phyloP scores from a whole-genome alignment of 2,113 vertebrate species.

The Mastomys coucha region DNA sequence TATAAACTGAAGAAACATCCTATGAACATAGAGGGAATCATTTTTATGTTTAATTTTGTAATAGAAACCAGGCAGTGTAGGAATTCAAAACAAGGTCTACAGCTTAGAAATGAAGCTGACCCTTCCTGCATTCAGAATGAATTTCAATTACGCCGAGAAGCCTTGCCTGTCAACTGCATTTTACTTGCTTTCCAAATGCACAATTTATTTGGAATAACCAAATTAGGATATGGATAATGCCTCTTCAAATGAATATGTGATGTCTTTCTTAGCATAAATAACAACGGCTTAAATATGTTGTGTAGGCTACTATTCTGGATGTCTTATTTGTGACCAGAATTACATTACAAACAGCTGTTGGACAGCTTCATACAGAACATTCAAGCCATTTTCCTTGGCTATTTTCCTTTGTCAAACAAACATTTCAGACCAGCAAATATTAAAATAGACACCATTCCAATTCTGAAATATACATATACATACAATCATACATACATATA shows the following conservation, averaged over 20 bases:
- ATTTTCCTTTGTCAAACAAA: conserved; percentile 55
- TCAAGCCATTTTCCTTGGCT: conserved; percentile 48
- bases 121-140: conserved; percentile 66
- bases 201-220: conserved; percentile 74
- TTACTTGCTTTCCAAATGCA: conserved; percentile 72
- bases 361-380: conserved; percentile 45
- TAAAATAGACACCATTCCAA: conserved; percentile 45
- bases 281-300: conserved; percentile 56
- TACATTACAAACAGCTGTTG: conserved; percentile 61
- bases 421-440: conserved; percentile 54
- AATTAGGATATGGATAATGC: conserved; percentile 66
- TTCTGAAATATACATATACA: not conserved
- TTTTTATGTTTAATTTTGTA: conserved; percentile 56
- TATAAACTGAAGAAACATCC: conserved; percentile 51
- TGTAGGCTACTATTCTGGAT: conserved; percentile 28
- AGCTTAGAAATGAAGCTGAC: conserved; percentile 72
- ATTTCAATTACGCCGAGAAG: conserved; percentile 68
- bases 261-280: conserved; percentile 73
- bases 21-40: conserved; percentile 36
- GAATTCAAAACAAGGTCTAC: conserved; percentile 63
- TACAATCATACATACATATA: conserved; percentile 28
- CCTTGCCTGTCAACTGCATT: conserved; percentile 69
- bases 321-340: conserved; percentile 42
- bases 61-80: conserved; percentile 55
- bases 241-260: conserved; percentile 64